These are phyloP conservation scores for Zaprionus ghesquierei DNA, from an alignment of 1,140 invertebrate species.

Conservation along the genomic window DNA sequence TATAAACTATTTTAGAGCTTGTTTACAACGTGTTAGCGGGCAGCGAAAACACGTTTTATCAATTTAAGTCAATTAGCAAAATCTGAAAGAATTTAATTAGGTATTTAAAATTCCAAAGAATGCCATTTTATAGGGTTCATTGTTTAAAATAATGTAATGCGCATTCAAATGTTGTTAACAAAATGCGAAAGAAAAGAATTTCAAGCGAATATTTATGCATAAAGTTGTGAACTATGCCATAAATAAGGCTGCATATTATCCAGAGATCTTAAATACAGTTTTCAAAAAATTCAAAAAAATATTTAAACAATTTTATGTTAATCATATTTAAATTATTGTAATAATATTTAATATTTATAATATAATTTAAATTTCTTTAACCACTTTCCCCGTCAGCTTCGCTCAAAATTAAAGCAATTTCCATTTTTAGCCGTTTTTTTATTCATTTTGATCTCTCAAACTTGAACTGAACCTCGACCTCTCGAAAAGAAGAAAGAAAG, in stretches of 20 bases:
- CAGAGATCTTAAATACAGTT: background rate
- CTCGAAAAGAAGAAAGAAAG: background rate
- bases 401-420: slow-evolving; percentile 13
- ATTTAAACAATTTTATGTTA: background rate
- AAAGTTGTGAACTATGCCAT: background rate
- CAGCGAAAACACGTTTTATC: background rate
- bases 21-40: background rate
- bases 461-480: background rate
- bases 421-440: background rate
- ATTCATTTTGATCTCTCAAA: background rate
- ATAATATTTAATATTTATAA: too few species aligned
- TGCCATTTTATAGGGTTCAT: background rate
- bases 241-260: background rate
- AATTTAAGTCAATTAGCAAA: slow-evolving; percentile 3
- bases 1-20: background rate
- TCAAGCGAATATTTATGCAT: too few species aligned
- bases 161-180: background rate
- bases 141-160: background rate
- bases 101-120: background rate
- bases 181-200: background rate
- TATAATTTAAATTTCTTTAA: background rate
- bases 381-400: background rate
- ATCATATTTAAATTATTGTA: background rate
- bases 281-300: background rate
- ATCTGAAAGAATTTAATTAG: background rate